Evolutionary conservation across 1,140 invertebrate species (phyloP).

Genomic region (Macrotrachela quadricornifera): DNA sequence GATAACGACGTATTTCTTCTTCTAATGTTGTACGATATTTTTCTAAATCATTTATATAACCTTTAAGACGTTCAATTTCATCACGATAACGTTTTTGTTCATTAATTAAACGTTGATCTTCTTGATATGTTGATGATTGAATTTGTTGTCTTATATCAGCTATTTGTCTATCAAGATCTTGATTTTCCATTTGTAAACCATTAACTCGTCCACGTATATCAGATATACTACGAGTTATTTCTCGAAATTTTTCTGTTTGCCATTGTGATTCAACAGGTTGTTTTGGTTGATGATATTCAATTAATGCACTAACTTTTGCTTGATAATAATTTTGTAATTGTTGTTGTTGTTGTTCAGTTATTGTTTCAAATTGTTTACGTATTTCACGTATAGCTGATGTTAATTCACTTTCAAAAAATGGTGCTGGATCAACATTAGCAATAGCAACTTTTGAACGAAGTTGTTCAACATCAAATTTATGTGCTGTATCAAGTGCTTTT

Average conservation of each 20-base stretch:
- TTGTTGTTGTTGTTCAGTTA: not conserved
- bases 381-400: constrained; percentile 34
- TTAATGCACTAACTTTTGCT: too few species aligned
- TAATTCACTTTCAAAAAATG: constrained; percentile 23
- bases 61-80: constrained; percentile 29
- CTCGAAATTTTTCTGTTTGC: too few species aligned
- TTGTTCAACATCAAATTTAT: not conserved
- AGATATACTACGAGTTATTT: too few species aligned
- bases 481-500: not conserved
- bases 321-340: not conserved
- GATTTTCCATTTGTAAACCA: too few species aligned
- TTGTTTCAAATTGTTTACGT: constrained; percentile 29
- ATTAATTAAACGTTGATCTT: constrained; percentile 33
- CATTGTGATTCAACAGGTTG: too few species aligned
- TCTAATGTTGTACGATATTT: not conserved
- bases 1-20: not conserved
- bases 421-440: not conserved
- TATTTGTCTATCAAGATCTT: constrained; percentile 30
- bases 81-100: constrained; percentile 29
- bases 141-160: constrained; percentile 16
- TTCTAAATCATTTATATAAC: constrained; percentile 17
- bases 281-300: too few species aligned
- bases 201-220: too few species aligned
- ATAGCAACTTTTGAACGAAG: not conserved
- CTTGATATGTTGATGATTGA: constrained; percentile 12